phyloP scores from a whole-genome alignment of 2,888 invertebrate species.

The Trisateles emortualis region DNA sequence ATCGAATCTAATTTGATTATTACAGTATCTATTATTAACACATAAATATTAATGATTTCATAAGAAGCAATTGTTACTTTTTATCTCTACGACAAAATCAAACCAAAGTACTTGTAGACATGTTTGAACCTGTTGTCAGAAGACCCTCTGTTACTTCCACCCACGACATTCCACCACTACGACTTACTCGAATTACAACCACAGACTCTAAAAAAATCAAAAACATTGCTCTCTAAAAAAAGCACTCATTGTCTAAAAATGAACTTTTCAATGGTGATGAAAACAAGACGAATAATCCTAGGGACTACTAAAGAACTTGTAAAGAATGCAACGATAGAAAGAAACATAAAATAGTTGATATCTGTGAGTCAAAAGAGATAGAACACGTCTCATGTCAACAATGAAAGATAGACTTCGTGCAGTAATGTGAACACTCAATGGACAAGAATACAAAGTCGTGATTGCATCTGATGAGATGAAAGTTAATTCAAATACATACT shows the following conservation, averaged over 20 bases:
- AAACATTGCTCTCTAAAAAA: conserved; percentile 40
- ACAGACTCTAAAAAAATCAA: conserved; percentile 32
- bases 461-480: conserved; percentile 32
- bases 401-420: conserved; percentile 73
- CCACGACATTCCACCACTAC: conserved; percentile 45
- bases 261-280: conserved; percentile 54
- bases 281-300: conserved; percentile 52
- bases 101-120: not conserved
- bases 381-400: conserved; percentile 68
- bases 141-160: conserved; percentile 30
- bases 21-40: no score
- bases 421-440: conserved; percentile 77
- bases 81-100: not conserved
- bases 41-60: no score
- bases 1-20: no score
- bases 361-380: conserved; percentile 38
- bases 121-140: not conserved
- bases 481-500: conserved; percentile 33
- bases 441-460: conserved; percentile 57
- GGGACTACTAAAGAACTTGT: conserved; percentile 35
- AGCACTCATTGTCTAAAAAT: conserved; percentile 41
- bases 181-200: conserved; percentile 49
- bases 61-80: not conserved
- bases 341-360: conserved; percentile 30
- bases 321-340: conserved; percentile 47